Evolutionary conservation across 2,888 invertebrate genomes (phyloP).

Genomic region (Sarcophaga caerulescens): DNA sequence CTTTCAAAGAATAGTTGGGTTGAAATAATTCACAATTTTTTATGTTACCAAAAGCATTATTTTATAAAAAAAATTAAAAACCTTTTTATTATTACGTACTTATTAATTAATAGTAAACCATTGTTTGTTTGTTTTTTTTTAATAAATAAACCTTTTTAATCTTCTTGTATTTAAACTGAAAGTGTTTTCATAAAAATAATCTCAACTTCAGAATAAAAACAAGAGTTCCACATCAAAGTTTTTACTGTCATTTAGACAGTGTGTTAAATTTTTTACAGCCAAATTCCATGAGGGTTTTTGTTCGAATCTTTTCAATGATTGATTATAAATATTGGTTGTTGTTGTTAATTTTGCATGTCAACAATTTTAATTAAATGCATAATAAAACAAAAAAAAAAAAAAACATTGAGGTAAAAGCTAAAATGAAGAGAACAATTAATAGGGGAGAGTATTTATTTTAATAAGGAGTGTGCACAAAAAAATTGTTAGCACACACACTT

Average conservation of each 20-base stretch:
- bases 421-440: too few species aligned
- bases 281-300: too few species aligned
- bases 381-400: too few species aligned
- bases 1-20: neutral
- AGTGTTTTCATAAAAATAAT: neutral
- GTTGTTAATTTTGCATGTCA: neutral
- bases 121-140: neutral
- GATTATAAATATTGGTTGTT: neutral
- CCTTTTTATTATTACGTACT: neutral
- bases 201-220: neutral
- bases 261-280: too few species aligned
- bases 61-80: neutral
- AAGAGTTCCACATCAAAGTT: neutral
- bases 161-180: neutral
- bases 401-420: too few species aligned
- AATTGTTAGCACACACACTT: too few species aligned
- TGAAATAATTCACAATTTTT: neutral
- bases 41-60: neutral
- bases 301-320: too few species aligned
- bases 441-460: too few species aligned
- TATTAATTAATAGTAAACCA: neutral
- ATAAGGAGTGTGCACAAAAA: too few species aligned
- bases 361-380: too few species aligned
- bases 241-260: neutral
- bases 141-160: neutral